These are phyloP conservation scores for Lepidocolaptes lacrymiger DNA, from an alignment of 2,797 vertebrate genomes.

Conservation along the genomic window DNA sequence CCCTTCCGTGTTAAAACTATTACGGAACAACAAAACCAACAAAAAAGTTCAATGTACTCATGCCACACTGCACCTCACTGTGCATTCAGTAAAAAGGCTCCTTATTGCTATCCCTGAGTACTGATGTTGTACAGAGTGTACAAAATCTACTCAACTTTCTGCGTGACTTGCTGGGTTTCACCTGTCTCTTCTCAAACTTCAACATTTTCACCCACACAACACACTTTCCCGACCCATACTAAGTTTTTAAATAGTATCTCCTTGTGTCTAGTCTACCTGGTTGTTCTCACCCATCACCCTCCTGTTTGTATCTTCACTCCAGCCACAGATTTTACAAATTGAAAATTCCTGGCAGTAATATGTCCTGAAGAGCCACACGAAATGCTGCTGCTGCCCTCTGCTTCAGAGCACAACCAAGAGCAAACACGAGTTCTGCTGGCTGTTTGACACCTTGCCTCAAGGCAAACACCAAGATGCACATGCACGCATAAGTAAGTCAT, in stretches of 20 bases:
- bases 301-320: neutral
- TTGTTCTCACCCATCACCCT: neutral
- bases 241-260: neutral
- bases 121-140: neutral
- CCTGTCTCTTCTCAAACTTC: neutral
- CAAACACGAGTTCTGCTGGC: neutral
- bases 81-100: neutral
- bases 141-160: neutral
- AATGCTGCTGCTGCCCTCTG: neutral
- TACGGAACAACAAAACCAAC: neutral
- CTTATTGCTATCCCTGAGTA: neutral
- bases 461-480: neutral
- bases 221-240: neutral
- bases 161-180: fast-evolving
- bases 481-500: neutral
- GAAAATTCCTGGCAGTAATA: neutral
- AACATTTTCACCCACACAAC: fast-evolving
- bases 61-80: neutral
- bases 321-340: neutral
- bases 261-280: neutral
- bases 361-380: neutral
- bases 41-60: neutral
- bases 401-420: neutral
- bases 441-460: neutral
- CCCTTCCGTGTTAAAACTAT: neutral